Base-by-base conservation (phyloP, 2,797 vertebrate species). In the Xiphorhynchus erythropygius region DNA sequence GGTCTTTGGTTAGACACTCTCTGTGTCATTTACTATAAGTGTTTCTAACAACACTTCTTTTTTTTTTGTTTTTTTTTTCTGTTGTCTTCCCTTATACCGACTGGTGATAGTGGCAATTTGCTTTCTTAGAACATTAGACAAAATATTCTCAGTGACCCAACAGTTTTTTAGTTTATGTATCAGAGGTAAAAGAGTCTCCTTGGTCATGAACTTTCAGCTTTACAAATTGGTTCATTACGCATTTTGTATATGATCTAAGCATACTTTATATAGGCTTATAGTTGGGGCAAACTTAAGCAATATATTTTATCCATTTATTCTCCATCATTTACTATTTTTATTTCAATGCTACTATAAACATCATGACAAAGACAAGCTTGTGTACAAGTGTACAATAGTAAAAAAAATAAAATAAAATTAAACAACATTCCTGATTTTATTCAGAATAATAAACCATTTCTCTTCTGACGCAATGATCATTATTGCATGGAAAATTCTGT, bases 111-210 rank as follows among this genome's bases (percentile, higher is more conserved):
- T 23, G 13, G 52, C 33, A 28, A 60, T 27, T 68, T 83, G 3
- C 7, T 63, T 68, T 55, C 15, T 16, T 52, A 67, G 17, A 28
- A 3, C 7, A 12, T 56, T 44, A 15, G 7, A 53, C 50, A 17
- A 25, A 88, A 63, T n/a, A 67, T 47, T 75, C 32, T 39, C 9
- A 56, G 28, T 75, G 11, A 60, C 2, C 0, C 0, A 1, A 5
- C 57, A 3, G 4, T 81, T 74, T 84, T 55, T n/a, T 44, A 52
- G 18, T 9, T 4, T 64, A 56, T 4, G 1, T 27, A 33, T 78
- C 27, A 44, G 7, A 81, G 12, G 9, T 5, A 64, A 55, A 74
- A 67, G 2, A 25, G 0, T 12, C 18, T 74, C 11, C 13, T 81
- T 46, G 7, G 25, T 53, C 25, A 70, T 63, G 17, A 90, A 46